phyloP scores from a whole-genome alignment of 2,797 vertebrate genomes.

The Liasis olivaceus region DNA sequence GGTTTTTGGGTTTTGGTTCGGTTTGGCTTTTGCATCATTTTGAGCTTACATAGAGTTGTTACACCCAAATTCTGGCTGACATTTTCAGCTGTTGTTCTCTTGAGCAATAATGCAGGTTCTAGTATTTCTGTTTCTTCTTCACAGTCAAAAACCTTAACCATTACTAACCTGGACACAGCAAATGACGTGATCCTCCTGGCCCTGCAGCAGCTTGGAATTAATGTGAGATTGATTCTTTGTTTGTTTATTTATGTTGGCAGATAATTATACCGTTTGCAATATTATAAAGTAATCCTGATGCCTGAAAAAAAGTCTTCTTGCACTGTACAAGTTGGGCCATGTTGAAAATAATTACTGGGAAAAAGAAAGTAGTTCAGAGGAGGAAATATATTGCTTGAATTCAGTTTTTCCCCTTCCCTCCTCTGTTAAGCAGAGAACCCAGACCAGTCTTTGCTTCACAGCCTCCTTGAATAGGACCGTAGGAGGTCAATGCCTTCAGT shows the following conservation, averaged over 20 bases:
- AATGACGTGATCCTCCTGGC: conserved; percentile 87
- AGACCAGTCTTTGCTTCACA: neutral
- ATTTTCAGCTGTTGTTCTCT: neutral
- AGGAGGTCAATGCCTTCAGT: neutral
- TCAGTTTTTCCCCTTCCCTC: neutral
- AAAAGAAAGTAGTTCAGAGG: neutral
- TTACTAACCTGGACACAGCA: conserved; percentile 87
- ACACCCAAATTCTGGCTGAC: neutral
- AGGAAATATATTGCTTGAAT: neutral
- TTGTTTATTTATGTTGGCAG: neutral
- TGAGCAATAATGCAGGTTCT: conserved; percentile 39
- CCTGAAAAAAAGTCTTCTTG: neutral
- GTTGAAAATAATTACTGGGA: neutral
- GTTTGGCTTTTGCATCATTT: conserved; percentile 1
- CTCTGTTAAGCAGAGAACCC: neutral
- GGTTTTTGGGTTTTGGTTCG: neutral
- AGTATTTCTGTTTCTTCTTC: conserved; percentile 42
- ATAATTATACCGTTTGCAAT: neutral
- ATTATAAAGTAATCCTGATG: neutral
- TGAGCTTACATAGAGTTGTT: conserved; percentile 20
- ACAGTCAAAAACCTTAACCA: conserved; percentile 90
- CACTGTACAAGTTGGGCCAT: neutral
- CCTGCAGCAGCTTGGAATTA: conserved; percentile 88
- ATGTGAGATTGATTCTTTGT: conserved; percentile 73
- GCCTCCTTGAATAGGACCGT: neutral